phyloP scores from a whole-genome alignment of 2,113 vertebrate species.

The Delphinapterus leucas region DNA sequence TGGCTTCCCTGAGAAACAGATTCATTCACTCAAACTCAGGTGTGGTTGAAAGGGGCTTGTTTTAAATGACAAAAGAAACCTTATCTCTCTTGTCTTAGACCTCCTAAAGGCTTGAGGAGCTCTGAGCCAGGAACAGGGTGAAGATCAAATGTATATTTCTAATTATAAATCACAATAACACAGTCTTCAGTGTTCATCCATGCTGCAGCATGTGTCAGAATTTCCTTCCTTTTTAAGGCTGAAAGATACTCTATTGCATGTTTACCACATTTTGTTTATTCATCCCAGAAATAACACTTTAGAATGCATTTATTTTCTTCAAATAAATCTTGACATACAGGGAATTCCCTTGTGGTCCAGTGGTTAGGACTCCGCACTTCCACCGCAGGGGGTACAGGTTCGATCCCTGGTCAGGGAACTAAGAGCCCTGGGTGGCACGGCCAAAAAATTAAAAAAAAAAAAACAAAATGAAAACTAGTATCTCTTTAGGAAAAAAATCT shows the following conservation, averaged over 20 bases:
- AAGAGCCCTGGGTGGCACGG: too few species aligned
- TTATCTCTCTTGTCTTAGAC: neutral
- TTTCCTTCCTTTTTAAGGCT: neutral
- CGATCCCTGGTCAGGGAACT: too few species aligned
- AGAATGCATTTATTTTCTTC: neutral
- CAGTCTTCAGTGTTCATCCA: neutral
- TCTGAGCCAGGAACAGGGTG: neutral
- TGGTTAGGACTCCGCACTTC: too few species aligned
- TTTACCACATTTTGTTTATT: neutral
- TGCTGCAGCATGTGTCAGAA: too few species aligned
- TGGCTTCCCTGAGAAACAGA: neutral
- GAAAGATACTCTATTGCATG: neutral
- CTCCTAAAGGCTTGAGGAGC: neutral
- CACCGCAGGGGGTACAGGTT: too few species aligned
- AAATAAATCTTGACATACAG: neutral
- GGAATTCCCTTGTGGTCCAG: too few species aligned
- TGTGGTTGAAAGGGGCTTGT: neutral
- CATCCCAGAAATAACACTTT: neutral
- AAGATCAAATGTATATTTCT: neutral
- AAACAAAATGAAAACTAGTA: too few species aligned
- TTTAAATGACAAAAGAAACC: neutral
- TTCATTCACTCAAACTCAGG: neutral
- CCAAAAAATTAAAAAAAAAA: too few species aligned
- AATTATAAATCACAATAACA: neutral
- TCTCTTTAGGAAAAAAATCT: too few species aligned